Evolutionary conservation across 1,140 invertebrate species (phyloP).

Genomic region (Melanaphis sacchari): DNA sequence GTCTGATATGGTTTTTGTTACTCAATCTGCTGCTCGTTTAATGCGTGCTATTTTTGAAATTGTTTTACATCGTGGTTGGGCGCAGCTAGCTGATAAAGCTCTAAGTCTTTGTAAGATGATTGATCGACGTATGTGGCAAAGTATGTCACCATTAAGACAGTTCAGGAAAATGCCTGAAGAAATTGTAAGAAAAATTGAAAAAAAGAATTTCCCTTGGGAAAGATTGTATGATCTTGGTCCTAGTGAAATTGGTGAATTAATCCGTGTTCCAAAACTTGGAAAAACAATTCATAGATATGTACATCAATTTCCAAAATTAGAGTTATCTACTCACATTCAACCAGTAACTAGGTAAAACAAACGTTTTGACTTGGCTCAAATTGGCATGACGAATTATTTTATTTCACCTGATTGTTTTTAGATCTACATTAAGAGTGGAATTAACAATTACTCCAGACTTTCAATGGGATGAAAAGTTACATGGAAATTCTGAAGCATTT

Average conservation of each 20-base stretch:
- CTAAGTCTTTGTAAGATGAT: conserved; percentile 98
- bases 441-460: conserved; percentile 99
- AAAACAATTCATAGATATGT: conserved; percentile 98
- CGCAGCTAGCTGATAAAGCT: conserved; percentile 95
- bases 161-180: conserved; percentile 98
- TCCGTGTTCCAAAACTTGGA: conserved; percentile 94
- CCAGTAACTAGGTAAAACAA: conserved; percentile 79
- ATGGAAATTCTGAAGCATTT: conserved; percentile 95
- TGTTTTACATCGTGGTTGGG: conserved; percentile 90
- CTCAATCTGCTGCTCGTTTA: conserved; percentile 93
- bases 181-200: conserved; percentile 97
- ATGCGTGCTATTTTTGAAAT: conserved; percentile 99
- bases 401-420: conserved; percentile 27
- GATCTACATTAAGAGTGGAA: conserved; percentile 93
- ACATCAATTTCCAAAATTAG: conserved; percentile 95
- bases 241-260: conserved; percentile 96
- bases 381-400: neutral
- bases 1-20: conserved; percentile 99
- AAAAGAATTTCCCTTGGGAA: conserved; percentile 95
- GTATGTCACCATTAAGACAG: conserved; percentile 97
- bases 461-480: conserved; percentile 98
- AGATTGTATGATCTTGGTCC: conserved; percentile 93
- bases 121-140: conserved; percentile 98
- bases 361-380: neutral
- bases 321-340: conserved; percentile 94